Conservation (phyloP, 1,140 invertebrate genomes). For the Melipona quadrifasciata region DNA sequence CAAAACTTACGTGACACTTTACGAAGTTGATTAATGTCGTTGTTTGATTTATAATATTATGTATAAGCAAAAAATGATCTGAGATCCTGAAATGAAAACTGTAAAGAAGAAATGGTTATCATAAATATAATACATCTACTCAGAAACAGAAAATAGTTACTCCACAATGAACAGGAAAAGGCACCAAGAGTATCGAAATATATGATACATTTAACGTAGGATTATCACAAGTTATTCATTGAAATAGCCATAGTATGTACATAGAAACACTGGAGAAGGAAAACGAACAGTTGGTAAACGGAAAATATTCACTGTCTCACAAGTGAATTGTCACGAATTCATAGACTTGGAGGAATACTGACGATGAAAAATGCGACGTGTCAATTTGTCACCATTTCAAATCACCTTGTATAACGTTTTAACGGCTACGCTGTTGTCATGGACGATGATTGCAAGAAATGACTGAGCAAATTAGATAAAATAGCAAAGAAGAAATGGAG, state of each 20-base stretch:
- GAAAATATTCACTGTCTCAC: slow-evolving; percentile 46
- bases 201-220: not conserved
- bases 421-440: not conserved
- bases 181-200: not conserved
- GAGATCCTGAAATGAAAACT: not conserved
- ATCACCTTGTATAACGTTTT: slow-evolving; percentile 12
- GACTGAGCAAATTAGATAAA: not conserved
- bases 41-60: not conserved
- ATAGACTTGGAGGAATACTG: not conserved
- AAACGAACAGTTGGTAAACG: not conserved
- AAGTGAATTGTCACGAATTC: slow-evolving; percentile 44
- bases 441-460: not conserved
- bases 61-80: not conserved
- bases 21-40: not conserved
- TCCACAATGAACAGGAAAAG: not conserved
- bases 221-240: not conserved
- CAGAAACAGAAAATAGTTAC: not conserved
- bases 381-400: slow-evolving; percentile 17
- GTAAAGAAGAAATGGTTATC: not conserved
- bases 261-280: not conserved
- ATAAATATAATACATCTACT: not conserved
- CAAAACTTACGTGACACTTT: too few relatives aligned
- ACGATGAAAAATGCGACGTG: slow-evolving; percentile 29
- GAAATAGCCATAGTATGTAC: too few relatives aligned
- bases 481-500: not conserved